Evolutionary conservation across 2,888 invertebrate species (phyloP), one percentile per base, ranked within the genome.

Genomic region (Sipunculus nudus): DNA sequence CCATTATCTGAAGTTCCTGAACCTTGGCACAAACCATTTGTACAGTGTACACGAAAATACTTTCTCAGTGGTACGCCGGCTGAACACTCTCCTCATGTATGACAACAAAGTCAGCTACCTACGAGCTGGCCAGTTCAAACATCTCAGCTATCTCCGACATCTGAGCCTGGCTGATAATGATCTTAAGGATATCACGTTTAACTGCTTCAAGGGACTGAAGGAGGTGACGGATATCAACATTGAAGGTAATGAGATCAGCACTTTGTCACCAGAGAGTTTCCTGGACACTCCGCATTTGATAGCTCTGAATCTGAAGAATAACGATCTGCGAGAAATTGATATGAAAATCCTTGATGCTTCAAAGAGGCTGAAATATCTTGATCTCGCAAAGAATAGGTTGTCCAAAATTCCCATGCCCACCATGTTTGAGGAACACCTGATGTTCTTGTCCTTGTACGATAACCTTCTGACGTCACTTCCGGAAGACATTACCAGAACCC

Each of bases 1-100:
- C 16, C 71, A 72, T 1, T 74, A 74, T 57, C 46, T 75, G 26
- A 76, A 75, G 58, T 69, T 71, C 45, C 61, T 75, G 2, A 72
- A 75, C 50, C 29, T 76, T 31, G 75, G 72, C 46, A 67, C 73
- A 48, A 76, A 76, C 49, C 68, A 60, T 43, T 50, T 76, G 2
- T 63, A 64, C 26, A 48, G 52, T 26, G 61, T 73, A n/a, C 68
- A 73, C 35, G 70, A 71, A 23, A 67, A 71, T 41, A 60, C 69
- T 2, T 67, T 76, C 41, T 66, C 71, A 6, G 66, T 65, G 23
- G 53, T 74, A 8, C 46, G 62, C 8, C 69, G 73, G 48, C 53
- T 76, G 5, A 67, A 68, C 23, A 72, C 71, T 13, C 56, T 76
- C 2, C 41, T 71, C 19, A 49, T 75, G 13, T 69, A 62, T 43